These are phyloP conservation scores for Metacarcinus magister DNA, from an alignment of 2,888 invertebrate genomes.

Conservation along the genomic window DNA sequence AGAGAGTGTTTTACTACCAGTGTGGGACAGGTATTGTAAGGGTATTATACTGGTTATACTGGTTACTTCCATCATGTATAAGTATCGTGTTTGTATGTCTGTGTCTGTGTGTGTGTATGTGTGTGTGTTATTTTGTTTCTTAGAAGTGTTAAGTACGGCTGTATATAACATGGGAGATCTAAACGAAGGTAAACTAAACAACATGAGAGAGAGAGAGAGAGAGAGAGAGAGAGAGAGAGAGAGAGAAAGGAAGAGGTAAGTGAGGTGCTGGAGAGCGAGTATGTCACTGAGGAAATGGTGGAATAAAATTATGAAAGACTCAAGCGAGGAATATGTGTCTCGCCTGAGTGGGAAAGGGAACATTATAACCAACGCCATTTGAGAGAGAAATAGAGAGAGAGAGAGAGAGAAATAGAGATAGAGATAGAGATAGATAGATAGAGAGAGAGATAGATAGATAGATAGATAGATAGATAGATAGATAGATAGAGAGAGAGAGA, in stretches of 20 bases:
- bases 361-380: background rate
- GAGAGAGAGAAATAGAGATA: background rate
- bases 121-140: background rate
- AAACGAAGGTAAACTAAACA: background rate
- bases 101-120: background rate
- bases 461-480: background rate
- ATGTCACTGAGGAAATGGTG: background rate
- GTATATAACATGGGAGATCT: background rate
- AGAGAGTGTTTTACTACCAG: too few species aligned
- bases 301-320: constrained; percentile 6
- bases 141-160: background rate
- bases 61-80: too few species aligned
- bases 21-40: too few species aligned
- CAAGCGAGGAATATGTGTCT: background rate
- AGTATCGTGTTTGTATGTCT: too few species aligned
- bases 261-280: background rate
- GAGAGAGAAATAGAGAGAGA: background rate
- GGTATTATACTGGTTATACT: too few species aligned
- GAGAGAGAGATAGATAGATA: background rate
- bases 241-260: background rate
- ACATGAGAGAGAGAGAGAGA: background rate
- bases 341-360: background rate
- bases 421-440: constrained; percentile 26
- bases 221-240: too few species aligned
- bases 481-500: background rate